Evolutionary conservation across 2,113 vertebrate genomes (phyloP).

Genomic region (Apteryx owenii): DNA sequence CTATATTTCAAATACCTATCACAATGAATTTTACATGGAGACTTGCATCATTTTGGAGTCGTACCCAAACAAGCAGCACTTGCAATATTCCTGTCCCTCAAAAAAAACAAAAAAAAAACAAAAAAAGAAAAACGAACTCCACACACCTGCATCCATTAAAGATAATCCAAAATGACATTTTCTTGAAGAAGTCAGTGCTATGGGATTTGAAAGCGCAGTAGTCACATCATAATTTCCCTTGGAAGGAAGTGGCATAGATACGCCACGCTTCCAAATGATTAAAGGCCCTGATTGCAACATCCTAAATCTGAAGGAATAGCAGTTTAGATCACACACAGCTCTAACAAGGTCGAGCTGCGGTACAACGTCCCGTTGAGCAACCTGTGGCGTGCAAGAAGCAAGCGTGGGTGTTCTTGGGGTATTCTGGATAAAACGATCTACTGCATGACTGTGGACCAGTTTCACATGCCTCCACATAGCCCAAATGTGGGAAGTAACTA

Average conservation of each 20-base stretch:
- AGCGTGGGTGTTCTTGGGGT: not conserved
- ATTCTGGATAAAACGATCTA: not conserved
- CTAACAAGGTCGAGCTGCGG: accelerated
- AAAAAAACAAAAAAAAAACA: not conserved
- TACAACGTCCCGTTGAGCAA: not conserved
- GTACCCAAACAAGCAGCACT: not conserved
- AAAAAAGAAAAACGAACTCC: not conserved
- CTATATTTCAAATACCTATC: not conserved
- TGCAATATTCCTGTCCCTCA: not conserved
- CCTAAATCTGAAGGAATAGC: not conserved
- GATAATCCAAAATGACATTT: conserved; percentile 43
- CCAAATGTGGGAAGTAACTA: not conserved
- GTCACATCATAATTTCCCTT: conserved; percentile 9
- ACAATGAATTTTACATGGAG: not conserved
- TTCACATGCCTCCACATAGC: not conserved
- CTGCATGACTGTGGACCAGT: not conserved
- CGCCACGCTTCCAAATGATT: conserved; percentile 1
- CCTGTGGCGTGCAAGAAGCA: not conserved
- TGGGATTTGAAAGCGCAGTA: not conserved
- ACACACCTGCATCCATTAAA: conserved; percentile 15
- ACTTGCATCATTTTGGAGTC: not conserved
- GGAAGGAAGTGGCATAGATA: conserved; percentile 1
- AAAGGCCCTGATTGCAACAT: not conserved
- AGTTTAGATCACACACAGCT: not conserved
- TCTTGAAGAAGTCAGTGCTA: conserved; percentile 24